Evolutionary conservation across 2,888 invertebrate genomes (phyloP).

Genomic region (Ypsolopha sequella): DNA sequence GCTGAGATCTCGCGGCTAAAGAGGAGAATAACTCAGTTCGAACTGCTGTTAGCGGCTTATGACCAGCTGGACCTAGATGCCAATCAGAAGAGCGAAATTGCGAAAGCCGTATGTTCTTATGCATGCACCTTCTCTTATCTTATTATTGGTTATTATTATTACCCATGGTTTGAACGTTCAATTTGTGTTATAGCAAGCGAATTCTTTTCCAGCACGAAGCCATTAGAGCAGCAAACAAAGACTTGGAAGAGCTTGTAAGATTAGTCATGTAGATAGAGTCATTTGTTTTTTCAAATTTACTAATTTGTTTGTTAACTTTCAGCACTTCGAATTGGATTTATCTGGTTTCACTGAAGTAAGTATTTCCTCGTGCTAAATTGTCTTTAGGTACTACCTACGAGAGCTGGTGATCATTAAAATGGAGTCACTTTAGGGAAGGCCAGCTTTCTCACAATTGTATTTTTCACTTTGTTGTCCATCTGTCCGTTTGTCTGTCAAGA

Average conservation of each 20-base stretch:
- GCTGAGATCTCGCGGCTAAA: slow-evolving; percentile 58
- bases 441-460: too few relatives aligned
- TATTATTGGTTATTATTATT: too few relatives aligned
- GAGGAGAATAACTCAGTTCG: slow-evolving; percentile 56
- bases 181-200: not conserved
- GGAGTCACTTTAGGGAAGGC: too few relatives aligned
- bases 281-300: not conserved
- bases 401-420: too few relatives aligned
- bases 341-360: slow-evolving; percentile 52
- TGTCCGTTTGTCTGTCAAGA: too few relatives aligned
- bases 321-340: slow-evolving; percentile 52
- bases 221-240: slow-evolving; percentile 53
- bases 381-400: too few relatives aligned
- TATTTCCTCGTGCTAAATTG: too few relatives aligned
- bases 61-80: slow-evolving; percentile 51
- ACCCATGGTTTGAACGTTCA: too few relatives aligned
- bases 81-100: slow-evolving; percentile 55
- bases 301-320: slow-evolving; percentile 19
- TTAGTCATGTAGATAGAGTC: slow-evolving; percentile 3
- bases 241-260: slow-evolving; percentile 49
- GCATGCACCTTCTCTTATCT: not conserved
- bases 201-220: slow-evolving; percentile 46
- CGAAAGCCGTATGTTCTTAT: slow-evolving; percentile 41
- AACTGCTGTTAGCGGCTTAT: slow-evolving; percentile 50
- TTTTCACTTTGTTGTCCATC: too few relatives aligned